Evolutionary conservation across 2,797 vertebrate species (phyloP).

Genomic region (Pseudomugil tenellus): DNA sequence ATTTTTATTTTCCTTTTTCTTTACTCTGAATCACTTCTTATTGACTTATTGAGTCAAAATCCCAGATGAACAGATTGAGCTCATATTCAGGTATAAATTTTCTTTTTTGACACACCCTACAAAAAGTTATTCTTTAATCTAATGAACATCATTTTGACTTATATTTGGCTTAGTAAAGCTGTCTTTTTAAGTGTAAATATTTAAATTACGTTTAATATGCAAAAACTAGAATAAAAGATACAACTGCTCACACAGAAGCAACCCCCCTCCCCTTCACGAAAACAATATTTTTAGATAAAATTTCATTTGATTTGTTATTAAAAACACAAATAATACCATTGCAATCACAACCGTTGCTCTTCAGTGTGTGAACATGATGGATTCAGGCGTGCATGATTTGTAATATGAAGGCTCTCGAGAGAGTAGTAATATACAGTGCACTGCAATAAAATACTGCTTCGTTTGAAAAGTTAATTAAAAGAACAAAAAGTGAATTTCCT

Average conservation of each 20-base stretch:
- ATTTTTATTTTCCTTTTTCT: background rate
- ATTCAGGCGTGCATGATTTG: slow-evolving; percentile 30
- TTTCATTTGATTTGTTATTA: slow-evolving; percentile 11
- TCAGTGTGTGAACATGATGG: background rate
- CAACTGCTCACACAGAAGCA: slow-evolving; percentile 12
- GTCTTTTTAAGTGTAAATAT: background rate
- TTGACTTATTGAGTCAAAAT: slow-evolving; percentile 40
- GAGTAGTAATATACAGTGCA: background rate
- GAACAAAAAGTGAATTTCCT: background rate
- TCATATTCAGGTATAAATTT: slow-evolving; percentile 26
- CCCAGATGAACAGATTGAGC: slow-evolving; percentile 16
- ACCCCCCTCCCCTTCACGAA: background rate
- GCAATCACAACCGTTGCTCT: slow-evolving; percentile 16
- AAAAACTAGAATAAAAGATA: slow-evolving; percentile 13
- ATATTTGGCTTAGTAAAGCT: background rate
- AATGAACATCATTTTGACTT: background rate
- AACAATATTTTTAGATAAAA: slow-evolving; percentile 21
- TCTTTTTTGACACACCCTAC: background rate
- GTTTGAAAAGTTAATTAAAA: background rate
- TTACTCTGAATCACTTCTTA: slow-evolving; percentile 13
- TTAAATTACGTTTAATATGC: slow-evolving; percentile 23
- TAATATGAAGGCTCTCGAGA: slow-evolving; percentile 9
- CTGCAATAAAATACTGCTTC: background rate
- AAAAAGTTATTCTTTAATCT: slow-evolving; percentile 9
- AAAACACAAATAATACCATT: background rate